Percentiles rank a stretch among this genome's conserved stretches.
These are phyloP conservation scores for Cyprinodon variegatus DNA, from an alignment of 2,113 vertebrate genomes.

Conservation along the genomic window DNA sequence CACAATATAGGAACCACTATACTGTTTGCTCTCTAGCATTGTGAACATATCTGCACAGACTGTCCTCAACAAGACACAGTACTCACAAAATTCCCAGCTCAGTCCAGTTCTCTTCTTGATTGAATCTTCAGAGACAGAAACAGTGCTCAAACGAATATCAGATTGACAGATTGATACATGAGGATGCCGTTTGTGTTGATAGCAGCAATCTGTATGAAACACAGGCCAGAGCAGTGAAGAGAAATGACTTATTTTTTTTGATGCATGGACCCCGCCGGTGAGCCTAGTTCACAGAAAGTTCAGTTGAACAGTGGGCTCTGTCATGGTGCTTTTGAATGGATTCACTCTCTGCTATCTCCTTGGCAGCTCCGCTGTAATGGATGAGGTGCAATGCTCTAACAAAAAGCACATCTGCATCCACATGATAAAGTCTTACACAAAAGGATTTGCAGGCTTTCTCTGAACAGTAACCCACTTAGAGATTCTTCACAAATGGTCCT, in stretches of 20 bases:
- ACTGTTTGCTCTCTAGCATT: slow-evolving; percentile 1
- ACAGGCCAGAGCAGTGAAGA: slow-evolving; percentile 70
- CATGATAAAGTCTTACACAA: slow-evolving; percentile 74
- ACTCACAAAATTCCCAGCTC: slow-evolving; percentile 47
- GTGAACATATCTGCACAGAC: slow-evolving; percentile 16
- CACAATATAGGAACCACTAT: background rate
- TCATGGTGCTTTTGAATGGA: slow-evolving; percentile 79
- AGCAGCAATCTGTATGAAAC: slow-evolving; percentile 68
- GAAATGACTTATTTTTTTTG: slow-evolving; percentile 72
- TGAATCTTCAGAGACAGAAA: slow-evolving; percentile 70
- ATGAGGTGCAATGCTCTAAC: slow-evolving; percentile 81
- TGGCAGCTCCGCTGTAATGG: slow-evolving; percentile 82
- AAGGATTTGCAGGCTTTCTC: slow-evolving; percentile 73
- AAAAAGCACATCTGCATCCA: slow-evolving; percentile 85
- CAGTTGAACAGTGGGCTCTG: slow-evolving; percentile 80
- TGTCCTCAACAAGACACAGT: slow-evolving; percentile 38
- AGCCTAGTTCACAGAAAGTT: slow-evolving; percentile 83
- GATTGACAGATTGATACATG: slow-evolving; percentile 79
- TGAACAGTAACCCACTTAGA: slow-evolving; percentile 70
- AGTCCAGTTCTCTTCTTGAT: slow-evolving; percentile 30
- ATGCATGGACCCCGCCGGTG: slow-evolving; percentile 72
- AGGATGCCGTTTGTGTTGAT: slow-evolving; percentile 64
- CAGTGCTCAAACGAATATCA: slow-evolving; percentile 66
- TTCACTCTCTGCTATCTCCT: slow-evolving; percentile 78
- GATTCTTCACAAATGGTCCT: slow-evolving; percentile 74